Evolutionary conservation across 2,888 invertebrate genomes (phyloP), one percentile per base, ranked within the genome.

Genomic region (Dyspetes luteomarginatus): DNA sequence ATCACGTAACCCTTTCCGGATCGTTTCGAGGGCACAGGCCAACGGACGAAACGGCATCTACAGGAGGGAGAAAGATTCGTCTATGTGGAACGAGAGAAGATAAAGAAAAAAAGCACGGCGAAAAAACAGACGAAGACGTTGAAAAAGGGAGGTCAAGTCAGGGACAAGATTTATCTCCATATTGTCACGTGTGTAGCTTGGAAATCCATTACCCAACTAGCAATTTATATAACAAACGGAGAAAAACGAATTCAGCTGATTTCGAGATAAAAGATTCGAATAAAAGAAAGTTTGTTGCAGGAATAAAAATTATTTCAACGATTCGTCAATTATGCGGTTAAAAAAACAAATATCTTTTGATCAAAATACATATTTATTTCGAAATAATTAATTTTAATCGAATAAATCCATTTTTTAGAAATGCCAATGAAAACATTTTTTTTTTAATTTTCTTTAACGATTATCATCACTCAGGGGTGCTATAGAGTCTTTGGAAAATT

Each of bases 1-100:
- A 50, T 26, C 60, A 19, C 28, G 45, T 65, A 74, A 73, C 79
- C 69, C 79, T 79, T 74, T 62, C 55, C 60, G 19, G 19, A 58
- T 75, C 65, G 60, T 22, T 55, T 67, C 52, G 55, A 60, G 67
- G 65, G 36, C 60, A 65, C 7, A 71, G 58, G 67, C 30, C 50
- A 58, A 28, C 12, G 55, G 24, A 15, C n/a, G n/a, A n/a, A n/a
- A n/a, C n/a, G n/a, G n/a, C n/a, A n/a, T n/a, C n/a, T n/a, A n/a
- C n/a, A n/a, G n/a, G n/a, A n/a, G 52, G 28, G 28, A 45, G 62
- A 64, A 4, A 62, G 17, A 17, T 36, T 3, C 19, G 19, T 9
- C 15, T 9, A 50, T 7, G 7, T 2, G 30, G 17, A 48, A n/a
- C 22, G 71, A 71, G 28, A 26, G 19, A 17, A 24, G n/a, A n/a